Evolutionary conservation across 2,113 vertebrate genomes (phyloP).

Genomic region (Amia ocellicauda): DNA sequence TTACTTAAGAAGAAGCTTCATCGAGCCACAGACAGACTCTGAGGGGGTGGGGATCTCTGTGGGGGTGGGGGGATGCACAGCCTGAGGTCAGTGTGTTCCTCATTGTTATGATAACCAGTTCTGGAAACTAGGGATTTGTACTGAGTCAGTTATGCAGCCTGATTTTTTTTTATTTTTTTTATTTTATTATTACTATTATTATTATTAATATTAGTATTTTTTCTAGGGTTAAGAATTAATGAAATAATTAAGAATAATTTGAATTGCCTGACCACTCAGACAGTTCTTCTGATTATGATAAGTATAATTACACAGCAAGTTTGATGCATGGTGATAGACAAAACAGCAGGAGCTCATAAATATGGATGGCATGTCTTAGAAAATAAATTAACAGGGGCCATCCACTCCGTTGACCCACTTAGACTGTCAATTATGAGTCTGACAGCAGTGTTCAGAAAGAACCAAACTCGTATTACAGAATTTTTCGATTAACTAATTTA

Average conservation of each 20-base stretch:
- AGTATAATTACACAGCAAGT: slow-evolving; percentile 70
- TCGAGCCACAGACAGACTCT: slow-evolving; percentile 6
- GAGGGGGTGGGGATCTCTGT: too few relatives aligned
- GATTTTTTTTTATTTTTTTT: background rate
- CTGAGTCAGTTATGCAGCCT: too few relatives aligned
- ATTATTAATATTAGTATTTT: too few relatives aligned
- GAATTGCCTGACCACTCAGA: slow-evolving; percentile 62
- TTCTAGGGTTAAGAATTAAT: slow-evolving; percentile 49
- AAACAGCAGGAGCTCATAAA: slow-evolving; percentile 95
- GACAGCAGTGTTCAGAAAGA: slow-evolving; percentile 79
- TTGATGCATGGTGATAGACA: slow-evolving; percentile 89
- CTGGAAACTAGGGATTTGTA: background rate
- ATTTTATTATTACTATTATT: background rate
- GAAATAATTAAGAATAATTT: slow-evolving; percentile 61
- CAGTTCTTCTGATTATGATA: slow-evolving; percentile 48
- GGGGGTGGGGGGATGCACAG: background rate
- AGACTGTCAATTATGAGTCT: slow-evolving; percentile 84
- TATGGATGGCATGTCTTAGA: slow-evolving; percentile 87
- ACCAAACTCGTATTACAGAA: slow-evolving; percentile 72
- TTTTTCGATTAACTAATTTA: slow-evolving; percentile 69
- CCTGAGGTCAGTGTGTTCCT: slow-evolving; percentile 6
- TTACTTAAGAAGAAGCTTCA: background rate
- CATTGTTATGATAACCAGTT: slow-evolving; percentile 22
- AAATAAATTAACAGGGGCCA: slow-evolving; percentile 95
- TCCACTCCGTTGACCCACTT: slow-evolving; percentile 90